phyloP scores from a whole-genome alignment of 2,797 vertebrate genomes.

The Alectoris magna region DNA sequence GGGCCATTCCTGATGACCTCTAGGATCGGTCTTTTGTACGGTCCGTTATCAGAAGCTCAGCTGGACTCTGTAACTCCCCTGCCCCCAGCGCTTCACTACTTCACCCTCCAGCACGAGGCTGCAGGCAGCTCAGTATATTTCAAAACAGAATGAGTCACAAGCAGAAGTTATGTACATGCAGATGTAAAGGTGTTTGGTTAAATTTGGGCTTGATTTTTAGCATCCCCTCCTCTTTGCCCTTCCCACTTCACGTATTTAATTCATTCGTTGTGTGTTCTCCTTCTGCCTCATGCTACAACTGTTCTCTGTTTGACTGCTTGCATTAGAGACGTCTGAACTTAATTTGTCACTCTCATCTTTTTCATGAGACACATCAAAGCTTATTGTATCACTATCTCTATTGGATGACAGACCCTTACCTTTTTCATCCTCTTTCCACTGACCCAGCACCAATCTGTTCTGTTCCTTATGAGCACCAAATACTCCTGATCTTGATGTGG shows the following conservation, averaged over 20 bases:
- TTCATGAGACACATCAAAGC: neutral
- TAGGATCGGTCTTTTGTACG: neutral
- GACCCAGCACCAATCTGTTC: slow-evolving; percentile 44
- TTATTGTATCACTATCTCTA: neutral
- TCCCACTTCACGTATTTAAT: neutral
- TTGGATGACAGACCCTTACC: neutral
- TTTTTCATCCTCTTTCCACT: neutral
- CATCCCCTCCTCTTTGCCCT: neutral
- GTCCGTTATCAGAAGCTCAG: neutral
- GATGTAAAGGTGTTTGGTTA: fast-evolving
- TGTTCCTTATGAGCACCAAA: slow-evolving; percentile 42
- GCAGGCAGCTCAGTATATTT: neutral
- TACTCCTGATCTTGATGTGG: slow-evolving; percentile 34
- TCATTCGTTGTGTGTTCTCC: neutral
- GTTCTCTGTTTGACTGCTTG: neutral
- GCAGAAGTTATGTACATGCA: neutral
- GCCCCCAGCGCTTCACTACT: neutral
- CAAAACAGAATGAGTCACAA: neutral
- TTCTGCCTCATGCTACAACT: neutral
- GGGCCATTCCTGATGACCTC: neutral
- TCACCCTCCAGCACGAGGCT: neutral
- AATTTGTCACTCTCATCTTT: neutral
- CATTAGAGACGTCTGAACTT: neutral
- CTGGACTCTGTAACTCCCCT: neutral
- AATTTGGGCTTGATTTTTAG: neutral